Evolutionary conservation across 2,797 vertebrate genomes (phyloP).

Genomic region (Pangasius macronema): DNA sequence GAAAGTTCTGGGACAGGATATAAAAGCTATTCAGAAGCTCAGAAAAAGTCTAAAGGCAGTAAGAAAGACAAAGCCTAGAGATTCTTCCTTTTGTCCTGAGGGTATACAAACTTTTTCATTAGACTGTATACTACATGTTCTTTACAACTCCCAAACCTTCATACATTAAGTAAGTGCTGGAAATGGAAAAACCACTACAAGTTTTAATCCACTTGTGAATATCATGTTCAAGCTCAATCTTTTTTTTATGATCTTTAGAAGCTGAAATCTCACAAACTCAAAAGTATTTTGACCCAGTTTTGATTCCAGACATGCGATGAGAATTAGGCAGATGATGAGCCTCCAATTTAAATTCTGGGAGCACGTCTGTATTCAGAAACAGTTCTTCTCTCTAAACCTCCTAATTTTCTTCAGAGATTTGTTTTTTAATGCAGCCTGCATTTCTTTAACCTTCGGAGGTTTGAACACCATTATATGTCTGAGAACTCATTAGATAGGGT

Average conservation of each 20-base stretch:
- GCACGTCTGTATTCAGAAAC: neutral
- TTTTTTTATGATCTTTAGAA: neutral
- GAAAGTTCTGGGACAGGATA: neutral
- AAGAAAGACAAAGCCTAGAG: neutral
- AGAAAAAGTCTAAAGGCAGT: neutral
- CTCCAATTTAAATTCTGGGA: neutral
- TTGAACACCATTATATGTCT: neutral
- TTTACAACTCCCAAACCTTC: neutral
- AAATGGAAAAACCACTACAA: neutral
- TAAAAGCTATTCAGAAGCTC: neutral
- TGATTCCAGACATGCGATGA: neutral
- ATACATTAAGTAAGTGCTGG: neutral
- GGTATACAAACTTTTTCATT: neutral
- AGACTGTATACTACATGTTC: neutral
- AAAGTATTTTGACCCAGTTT: constrained; percentile 10
- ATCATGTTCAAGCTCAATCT: neutral
- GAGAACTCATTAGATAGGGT: neutral
- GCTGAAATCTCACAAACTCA: neutral
- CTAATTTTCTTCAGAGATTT: neutral
- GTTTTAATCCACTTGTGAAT: neutral
- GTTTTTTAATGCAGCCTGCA: neutral
- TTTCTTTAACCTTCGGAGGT: neutral
- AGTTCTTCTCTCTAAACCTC: neutral
- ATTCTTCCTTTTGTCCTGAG: no score
- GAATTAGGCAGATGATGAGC: neutral